Conservation (phyloP, 2,113 vertebrate species). For the Rhipidura dahli region DNA sequence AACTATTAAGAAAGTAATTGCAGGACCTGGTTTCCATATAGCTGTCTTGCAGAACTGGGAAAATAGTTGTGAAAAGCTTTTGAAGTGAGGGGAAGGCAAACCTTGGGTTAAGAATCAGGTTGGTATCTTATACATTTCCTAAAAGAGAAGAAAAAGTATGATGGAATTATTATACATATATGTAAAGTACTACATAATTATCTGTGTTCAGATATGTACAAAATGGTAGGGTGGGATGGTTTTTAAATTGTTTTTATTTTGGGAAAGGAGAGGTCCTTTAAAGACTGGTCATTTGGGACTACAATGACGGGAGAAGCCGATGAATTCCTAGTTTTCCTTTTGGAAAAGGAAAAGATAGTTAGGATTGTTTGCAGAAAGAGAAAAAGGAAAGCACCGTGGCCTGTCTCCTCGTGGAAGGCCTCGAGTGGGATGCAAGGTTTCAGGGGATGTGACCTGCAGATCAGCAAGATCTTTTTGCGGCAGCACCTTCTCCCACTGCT, state of each 20-base stretch:
- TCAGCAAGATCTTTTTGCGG: background rate
- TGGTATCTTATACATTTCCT: background rate
- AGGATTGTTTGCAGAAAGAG: background rate
- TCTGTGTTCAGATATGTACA: background rate
- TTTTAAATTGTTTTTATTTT: background rate
- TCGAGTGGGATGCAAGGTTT: accelerated
- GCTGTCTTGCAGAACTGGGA: background rate
- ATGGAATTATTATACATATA: background rate
- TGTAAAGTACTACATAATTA: background rate
- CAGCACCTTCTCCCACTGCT: background rate
- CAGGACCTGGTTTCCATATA: background rate
- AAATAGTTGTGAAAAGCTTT: background rate
- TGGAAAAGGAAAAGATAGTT: background rate
- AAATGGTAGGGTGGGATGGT: background rate
- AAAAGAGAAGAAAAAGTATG: background rate
- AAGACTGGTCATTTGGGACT: background rate
- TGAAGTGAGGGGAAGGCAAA: background rate
- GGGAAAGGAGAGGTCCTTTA: background rate
- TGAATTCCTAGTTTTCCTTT: background rate
- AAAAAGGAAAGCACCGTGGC: background rate
- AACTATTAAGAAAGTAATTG: background rate
- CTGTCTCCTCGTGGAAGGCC: background rate
- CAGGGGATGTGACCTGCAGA: background rate
- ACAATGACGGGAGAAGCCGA: background rate
- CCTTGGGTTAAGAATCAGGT: background rate